Evolutionary conservation across 2,113 vertebrate genomes (phyloP), one percentile per base, ranked within the genome.

Genomic region (Colinus virginianus): DNA sequence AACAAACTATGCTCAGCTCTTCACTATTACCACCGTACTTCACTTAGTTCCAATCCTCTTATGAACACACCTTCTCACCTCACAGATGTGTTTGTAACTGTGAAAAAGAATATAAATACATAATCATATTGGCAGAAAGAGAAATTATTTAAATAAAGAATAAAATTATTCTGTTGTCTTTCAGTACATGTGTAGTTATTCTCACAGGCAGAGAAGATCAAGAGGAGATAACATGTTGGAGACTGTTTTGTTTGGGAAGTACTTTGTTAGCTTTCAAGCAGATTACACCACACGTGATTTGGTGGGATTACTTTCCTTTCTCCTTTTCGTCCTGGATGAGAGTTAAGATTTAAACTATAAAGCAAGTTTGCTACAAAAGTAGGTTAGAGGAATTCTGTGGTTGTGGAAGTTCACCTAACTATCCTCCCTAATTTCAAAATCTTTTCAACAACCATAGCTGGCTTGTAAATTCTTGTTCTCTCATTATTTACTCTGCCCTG

Each of bases 381-480:
- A 90, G 84, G 66, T 94, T 96, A 90, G 71, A 95, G 51, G 14
- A 95, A 81, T 91, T 94, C 62, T 93, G 75, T 87, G 81, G 69
- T 88, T 95, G 75, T 45, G 90, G 71, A 83, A 81, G 53, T 78
- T 67, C 42, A 91, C 64, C 46, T 45, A 90, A 6, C 78, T 64
- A 87, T 93, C 94, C 70, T 11, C 42, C 9, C 48, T 71, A 94
- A 87, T 95, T 97, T 95, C 93, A 82, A 92, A 93, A 92, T 71
- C 38, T 94, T 74, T 93, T 45, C 70, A 69, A 26, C 81, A 62
- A 21, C 25, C 1, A 0, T 40, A 93, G 36, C 69, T 87, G n/a
- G 51, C 64, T 67, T 88, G 84, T 96, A 91, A 88, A 45, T 94
- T 91, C 38, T 94, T 87, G 30, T 74, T 62, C 78, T 78, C 36